Percentiles rank a stretch among this genome's conserved stretches.
Evolutionary conservation across 2,113 vertebrate genomes (phyloP).

Genomic region (Isurus oxyrinchus): DNA sequence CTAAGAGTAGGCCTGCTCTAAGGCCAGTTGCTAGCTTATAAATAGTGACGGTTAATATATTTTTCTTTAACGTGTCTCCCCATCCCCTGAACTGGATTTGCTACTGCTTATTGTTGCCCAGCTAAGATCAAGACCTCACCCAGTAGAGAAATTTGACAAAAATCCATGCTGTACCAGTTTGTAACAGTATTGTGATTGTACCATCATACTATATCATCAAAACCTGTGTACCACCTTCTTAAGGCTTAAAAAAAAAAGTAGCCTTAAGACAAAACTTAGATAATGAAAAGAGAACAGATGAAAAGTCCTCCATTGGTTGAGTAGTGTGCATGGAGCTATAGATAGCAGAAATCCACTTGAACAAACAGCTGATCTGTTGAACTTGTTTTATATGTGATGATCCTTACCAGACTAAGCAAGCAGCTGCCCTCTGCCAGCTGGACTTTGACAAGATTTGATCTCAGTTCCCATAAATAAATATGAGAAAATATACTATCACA

Average conservation of each 20-base stretch:
- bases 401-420: constrained; percentile 12
- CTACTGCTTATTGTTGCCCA: background rate
- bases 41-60: background rate
- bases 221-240: background rate
- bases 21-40: background rate
- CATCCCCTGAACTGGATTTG: background rate
- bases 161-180: too few species aligned
- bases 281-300: background rate
- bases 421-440: constrained; percentile 31
- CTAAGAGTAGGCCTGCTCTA: background rate
- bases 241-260: background rate
- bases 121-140: background rate
- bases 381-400: constrained; percentile 4
- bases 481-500: constrained; percentile 16
- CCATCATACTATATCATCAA: too few species aligned
- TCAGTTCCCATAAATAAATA: constrained; percentile 34
- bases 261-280: background rate
- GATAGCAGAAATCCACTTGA: constrained; percentile 28
- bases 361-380: constrained; percentile 30
- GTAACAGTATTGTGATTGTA: background rate
- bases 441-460: constrained; percentile 31
- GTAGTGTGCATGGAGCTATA: background rate
- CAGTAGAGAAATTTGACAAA: background rate
- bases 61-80: background rate
- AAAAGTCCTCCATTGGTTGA: background rate